phyloP scores from a whole-genome alignment of 2,797 vertebrate genomes.

The Lithobates pipiens region DNA sequence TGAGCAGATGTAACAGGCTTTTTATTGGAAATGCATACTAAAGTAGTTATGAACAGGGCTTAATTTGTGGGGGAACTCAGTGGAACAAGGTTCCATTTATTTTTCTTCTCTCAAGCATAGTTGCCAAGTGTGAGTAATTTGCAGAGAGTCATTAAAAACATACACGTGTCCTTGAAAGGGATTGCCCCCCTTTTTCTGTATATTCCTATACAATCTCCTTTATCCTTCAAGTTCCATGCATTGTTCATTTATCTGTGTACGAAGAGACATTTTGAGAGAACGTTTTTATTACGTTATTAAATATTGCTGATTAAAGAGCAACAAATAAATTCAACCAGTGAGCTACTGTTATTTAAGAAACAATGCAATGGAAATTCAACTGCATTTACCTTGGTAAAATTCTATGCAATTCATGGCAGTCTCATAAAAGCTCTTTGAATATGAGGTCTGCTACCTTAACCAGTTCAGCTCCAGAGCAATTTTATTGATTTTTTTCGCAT shows the following conservation, averaged over 20 bases:
- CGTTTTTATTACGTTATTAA: not conserved
- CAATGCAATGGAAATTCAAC: no score
- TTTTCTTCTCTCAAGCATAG: conserved; percentile 45
- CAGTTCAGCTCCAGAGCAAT: no score
- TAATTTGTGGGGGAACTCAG: conserved; percentile 22
- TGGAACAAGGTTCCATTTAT: conserved; percentile 46
- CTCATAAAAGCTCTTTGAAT: no score
- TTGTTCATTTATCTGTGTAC: not conserved
- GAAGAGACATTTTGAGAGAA: not conserved
- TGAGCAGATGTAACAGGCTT: conserved; percentile 28
- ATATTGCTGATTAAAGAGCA: no score
- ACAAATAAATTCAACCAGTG: no score
- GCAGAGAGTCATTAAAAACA: conserved; percentile 30
- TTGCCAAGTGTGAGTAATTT: conserved; percentile 25
- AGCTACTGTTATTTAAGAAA: no score
- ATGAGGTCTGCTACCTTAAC: no score
- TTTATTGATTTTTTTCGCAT: no score
- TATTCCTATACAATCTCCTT: not conserved
- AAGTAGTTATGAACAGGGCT: conserved; percentile 20
- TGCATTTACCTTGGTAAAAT: no score
- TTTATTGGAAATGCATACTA: conserved; percentile 26
- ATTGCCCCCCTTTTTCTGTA: not conserved
- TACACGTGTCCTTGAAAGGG: conserved; percentile 1
- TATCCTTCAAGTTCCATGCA: not conserved
- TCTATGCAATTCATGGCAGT: no score